Base-by-base conservation (phyloP, 2,888 invertebrate species). In the Morpho deidamia region DNA sequence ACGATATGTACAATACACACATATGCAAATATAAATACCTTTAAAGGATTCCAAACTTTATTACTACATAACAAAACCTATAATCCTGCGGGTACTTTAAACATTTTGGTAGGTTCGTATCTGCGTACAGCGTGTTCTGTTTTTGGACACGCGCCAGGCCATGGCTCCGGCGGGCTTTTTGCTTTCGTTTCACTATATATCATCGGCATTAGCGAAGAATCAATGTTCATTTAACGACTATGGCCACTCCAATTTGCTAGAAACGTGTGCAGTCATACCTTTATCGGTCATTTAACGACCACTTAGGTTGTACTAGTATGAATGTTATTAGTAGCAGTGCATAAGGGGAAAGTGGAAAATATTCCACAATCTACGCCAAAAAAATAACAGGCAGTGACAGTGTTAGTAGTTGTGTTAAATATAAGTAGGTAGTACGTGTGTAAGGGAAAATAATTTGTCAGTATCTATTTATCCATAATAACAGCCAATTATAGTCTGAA, bases 141-240 rank as follows among this genome's bases (percentile, higher is more conserved):
- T 64, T 69, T 71, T 78, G 78, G 78, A 69, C 53, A 44, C 45
- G 53, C 64, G 77, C 78, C 78, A 78, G 72, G 71, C 72, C 67
- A 67, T 66, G 51, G 53, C 65, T 64, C 70, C 68, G 66, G 47
- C 67, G 65, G 64, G 63, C 66, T 52, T 55, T 66, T 65, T 63
- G 51, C 41, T 53, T 43, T 51, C 37, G 37, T 51, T 34, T 10
- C 23, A 12, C 40, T 46, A 10, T 52, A 56, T 60, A 66, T 65
- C 70, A 67, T 35, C 51, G 48, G 55, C 46, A 64, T 67, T 59
- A 64, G 52, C 43, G 45, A 58, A 61, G 44, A 51, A 62, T 55
- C 59, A 60, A 61, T 63, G 69, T 55, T 65, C 61, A 55, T 58
- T 59, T 46, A 56, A 56, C 51, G 59, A 58, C 49, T 33, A 11